These are phyloP conservation scores for Staurois parvus DNA, from an alignment of 2,797 vertebrate genomes.

Conservation along the genomic window DNA sequence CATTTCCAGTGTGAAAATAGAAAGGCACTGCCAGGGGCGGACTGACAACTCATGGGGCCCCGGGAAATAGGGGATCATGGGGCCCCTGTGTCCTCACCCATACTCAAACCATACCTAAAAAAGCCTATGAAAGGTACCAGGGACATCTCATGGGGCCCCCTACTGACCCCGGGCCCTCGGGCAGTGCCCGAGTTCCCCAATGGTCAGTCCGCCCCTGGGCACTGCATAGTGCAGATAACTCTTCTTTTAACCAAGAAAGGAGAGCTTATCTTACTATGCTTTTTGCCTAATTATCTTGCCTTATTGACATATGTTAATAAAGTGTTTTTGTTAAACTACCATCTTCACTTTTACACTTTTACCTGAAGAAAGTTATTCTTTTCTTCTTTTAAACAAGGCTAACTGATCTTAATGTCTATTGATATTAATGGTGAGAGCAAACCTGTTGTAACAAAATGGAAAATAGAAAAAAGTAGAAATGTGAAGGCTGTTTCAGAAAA, in stretches of 20 bases:
- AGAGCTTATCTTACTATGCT: background rate
- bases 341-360: background rate
- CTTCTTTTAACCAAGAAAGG: background rate
- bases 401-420: constrained; percentile 14
- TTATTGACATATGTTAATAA: background rate
- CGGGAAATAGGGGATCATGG: too few relatives aligned
- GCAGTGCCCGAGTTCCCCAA: too few relatives aligned
- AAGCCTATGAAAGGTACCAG: too few relatives aligned
- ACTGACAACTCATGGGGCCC: too few relatives aligned
- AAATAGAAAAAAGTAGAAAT: constrained; percentile 7
- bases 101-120: too few relatives aligned
- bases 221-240: too few relatives aligned
- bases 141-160: too few relatives aligned
- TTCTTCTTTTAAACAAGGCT: background rate
- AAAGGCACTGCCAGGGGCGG: too few relatives aligned
- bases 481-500: constrained; percentile 4
- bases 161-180: too few relatives aligned
- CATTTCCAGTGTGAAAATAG: too few relatives aligned
- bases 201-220: too few relatives aligned
- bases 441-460: background rate
- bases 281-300: background rate
- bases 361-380: background rate
- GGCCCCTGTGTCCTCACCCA: too few relatives aligned
- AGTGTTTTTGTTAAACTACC: background rate
- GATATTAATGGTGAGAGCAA: background rate